Conservation (phyloP, 2,797 vertebrate species). For the Microhierax caerulescens region DNA sequence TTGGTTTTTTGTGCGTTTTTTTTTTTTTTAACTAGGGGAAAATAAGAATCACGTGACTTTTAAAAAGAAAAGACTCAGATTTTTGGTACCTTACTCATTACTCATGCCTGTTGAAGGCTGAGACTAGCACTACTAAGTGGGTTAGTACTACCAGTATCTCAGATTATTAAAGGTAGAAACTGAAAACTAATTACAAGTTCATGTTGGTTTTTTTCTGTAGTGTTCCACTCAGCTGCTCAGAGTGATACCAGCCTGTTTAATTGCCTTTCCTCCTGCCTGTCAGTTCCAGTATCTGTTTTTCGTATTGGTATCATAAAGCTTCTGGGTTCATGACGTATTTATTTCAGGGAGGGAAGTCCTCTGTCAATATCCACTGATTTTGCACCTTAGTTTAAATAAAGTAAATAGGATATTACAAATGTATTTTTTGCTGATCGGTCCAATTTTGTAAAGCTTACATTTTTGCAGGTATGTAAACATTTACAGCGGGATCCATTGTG, state of each 20-base stretch:
- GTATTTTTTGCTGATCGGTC: background rate
- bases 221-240: conserved; percentile 27
- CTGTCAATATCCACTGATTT: background rate
- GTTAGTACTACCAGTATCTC: background rate
- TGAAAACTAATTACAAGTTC: conserved; percentile 40
- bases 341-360: background rate
- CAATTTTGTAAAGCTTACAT: background rate
- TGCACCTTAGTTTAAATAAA: background rate
- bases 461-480: background rate
- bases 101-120: background rate
- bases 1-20: background rate
- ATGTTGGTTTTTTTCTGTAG: background rate
- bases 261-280: conserved; percentile 33
- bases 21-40: background rate
- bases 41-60: background rate
- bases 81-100: background rate
- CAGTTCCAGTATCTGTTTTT: conserved; percentile 8
- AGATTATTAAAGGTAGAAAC: conserved; percentile 21
- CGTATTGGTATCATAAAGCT: background rate
- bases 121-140: conserved; percentile 1
- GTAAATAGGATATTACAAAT: background rate
- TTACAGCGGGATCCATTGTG: background rate
- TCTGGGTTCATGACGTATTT: background rate
- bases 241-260: conserved; percentile 29
- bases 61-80: background rate